A percentile compares a stretch with the other conserved stretches of the same genome.
Evolutionary conservation across 2,113 vertebrate genomes (phyloP).

Genomic region (Glaucidium brasilianum): DNA sequence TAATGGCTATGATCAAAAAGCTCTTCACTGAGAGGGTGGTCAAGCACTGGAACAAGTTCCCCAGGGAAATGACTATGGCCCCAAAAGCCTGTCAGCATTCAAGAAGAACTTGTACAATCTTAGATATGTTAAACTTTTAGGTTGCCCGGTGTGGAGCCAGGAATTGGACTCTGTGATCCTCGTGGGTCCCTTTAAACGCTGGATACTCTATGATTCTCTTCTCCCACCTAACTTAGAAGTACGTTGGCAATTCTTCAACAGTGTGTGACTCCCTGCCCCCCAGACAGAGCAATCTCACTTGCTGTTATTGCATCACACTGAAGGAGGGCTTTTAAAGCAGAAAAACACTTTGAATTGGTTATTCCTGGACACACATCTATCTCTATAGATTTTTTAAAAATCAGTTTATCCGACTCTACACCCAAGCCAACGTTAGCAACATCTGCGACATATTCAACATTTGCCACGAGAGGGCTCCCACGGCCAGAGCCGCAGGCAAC

Average conservation of each 20-base stretch:
- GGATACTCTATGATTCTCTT: background rate
- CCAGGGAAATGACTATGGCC: background rate
- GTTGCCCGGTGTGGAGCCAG: background rate
- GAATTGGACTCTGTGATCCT: background rate
- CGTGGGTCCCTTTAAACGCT: background rate
- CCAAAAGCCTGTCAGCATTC: too few relatives aligned
- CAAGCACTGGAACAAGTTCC: background rate
- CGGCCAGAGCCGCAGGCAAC: background rate
- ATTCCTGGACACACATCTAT: background rate
- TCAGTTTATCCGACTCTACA: background rate
- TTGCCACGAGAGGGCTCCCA: background rate
- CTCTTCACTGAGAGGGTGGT: background rate
- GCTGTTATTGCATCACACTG: background rate
- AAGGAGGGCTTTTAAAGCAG: background rate
- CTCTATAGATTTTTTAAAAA: background rate
- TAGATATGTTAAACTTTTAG: background rate
- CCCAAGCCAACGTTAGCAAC: background rate
- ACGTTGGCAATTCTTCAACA: accelerated
- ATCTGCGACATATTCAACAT: background rate
- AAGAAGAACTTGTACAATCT: background rate
- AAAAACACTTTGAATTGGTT: background rate
- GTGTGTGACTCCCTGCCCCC: background rate
- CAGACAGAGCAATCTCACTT: background rate
- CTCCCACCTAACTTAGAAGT: background rate
- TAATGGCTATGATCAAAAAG: background rate